Percentiles rank a stretch among this genome's conserved stretches.
These are phyloP conservation scores for Calliphora vicina DNA, from an alignment of 1,140 invertebrate species.

Conservation along the genomic window DNA sequence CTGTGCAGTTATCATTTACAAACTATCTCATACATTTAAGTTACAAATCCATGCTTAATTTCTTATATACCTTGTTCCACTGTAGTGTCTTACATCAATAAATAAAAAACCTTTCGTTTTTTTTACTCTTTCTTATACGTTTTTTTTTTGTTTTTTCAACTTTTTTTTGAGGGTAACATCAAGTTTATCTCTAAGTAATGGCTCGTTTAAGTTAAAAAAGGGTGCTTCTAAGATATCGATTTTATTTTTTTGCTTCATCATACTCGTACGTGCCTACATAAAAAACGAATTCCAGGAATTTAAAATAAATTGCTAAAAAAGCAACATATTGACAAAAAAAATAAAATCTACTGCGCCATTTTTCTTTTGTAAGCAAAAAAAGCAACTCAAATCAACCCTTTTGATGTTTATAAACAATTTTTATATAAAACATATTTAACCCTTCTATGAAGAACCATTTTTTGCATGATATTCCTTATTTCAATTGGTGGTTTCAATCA, in stretches of 20 bases:
- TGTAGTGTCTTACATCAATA: background rate
- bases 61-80: background rate
- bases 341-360: background rate
- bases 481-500: background rate
- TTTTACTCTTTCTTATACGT: background rate
- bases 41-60: background rate
- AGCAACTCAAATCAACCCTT: background rate
- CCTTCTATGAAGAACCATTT: background rate
- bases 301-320: background rate
- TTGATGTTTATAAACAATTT: background rate
- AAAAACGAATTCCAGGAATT: background rate
- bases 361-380: background rate
- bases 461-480: background rate
- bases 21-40: too few relatives aligned
- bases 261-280: background rate
- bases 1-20: too few relatives aligned
- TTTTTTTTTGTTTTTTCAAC: background rate
- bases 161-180: slow-evolving; percentile 10
- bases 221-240: slow-evolving; percentile 22
- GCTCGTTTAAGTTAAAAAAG: slow-evolving; percentile 28
- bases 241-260: background rate
- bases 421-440: background rate
- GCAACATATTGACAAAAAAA: background rate
- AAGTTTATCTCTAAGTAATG: slow-evolving; percentile 26
- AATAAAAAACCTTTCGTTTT: background rate